Conservation (phyloP, 2,888 invertebrate species). For the Lasioglossum malachurum region DNA sequence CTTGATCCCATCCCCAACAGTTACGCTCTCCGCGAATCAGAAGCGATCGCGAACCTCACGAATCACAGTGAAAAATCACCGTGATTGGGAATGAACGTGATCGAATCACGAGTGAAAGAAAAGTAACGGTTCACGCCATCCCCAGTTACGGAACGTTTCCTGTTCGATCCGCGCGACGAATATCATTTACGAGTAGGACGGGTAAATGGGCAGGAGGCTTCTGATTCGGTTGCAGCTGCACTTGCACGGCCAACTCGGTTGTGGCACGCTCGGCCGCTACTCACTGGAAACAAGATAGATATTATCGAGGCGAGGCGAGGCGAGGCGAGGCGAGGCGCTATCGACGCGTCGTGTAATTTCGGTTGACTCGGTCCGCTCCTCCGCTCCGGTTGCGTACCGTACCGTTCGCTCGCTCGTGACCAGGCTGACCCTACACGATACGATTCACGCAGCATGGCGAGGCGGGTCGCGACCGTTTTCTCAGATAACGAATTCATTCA, state of each 20-base stretch:
- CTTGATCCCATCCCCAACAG: too few relatives aligned
- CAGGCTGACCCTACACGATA: conserved; percentile 59
- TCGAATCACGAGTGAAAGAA: too few relatives aligned
- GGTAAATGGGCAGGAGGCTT: conserved; percentile 7
- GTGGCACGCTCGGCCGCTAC: neutral
- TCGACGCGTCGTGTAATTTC: conserved; percentile 48
- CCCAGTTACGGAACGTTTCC: neutral
- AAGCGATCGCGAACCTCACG: too few relatives aligned
- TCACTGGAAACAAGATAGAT: neutral
- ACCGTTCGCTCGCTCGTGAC: conserved; percentile 55
- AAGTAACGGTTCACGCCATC: too few relatives aligned
- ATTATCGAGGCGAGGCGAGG: conserved; percentile 10
- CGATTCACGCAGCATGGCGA: conserved; percentile 70
- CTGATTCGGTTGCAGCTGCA: conserved; percentile 24
- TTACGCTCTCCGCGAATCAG: too few relatives aligned
- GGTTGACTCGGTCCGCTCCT: conserved; percentile 15
- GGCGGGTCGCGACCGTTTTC: conserved; percentile 72
- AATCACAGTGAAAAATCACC: too few relatives aligned
- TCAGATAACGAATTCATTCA: conserved; percentile 81
- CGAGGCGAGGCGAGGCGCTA: neutral
- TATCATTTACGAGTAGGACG: neutral
- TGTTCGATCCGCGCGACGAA: neutral
- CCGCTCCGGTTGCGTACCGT: conserved; percentile 41
- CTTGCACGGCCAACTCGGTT: neutral
- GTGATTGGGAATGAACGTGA: too few relatives aligned